Conservation (phyloP, 2,113 vertebrate species). For the Herpetotheres cachinnans region DNA sequence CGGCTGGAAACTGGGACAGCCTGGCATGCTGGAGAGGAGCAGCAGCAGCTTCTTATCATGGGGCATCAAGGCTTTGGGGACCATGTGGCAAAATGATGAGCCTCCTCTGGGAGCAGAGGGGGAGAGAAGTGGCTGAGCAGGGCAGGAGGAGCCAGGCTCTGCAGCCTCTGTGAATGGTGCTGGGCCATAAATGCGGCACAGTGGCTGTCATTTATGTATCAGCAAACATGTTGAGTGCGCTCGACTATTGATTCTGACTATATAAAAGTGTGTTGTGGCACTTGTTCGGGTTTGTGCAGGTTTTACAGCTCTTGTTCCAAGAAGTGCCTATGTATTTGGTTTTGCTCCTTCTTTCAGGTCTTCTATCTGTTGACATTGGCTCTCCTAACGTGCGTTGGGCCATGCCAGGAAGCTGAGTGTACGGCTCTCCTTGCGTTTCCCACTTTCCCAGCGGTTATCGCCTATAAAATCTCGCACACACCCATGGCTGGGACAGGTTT, state of each 20-base stretch:
- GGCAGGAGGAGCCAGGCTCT: not conserved
- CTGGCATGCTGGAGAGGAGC: not conserved
- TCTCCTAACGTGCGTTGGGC: conserved; percentile 17
- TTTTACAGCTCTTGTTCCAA: conserved; percentile 68
- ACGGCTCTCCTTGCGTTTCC: not conserved
- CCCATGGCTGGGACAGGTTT: not conserved
- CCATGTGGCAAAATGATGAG: rapidly evolving
- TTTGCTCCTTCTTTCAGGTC: conserved; percentile 60
- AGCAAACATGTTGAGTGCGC: conserved; percentile 42
- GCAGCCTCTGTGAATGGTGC: not conserved
- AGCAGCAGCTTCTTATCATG: not conserved
- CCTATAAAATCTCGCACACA: not conserved
- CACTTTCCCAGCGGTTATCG: not conserved
- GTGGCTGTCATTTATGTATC: conserved; percentile 37
- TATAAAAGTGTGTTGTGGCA: conserved; percentile 47
- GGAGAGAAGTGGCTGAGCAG: not conserved
- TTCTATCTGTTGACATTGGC: conserved; percentile 69
- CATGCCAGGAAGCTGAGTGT: conserved; percentile 37
- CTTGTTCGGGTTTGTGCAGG: conserved; percentile 59
- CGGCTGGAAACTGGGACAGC: rapidly evolving
- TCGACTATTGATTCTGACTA: conserved; percentile 32
- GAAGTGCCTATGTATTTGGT: conserved; percentile 61
- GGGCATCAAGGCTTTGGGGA: not conserved
- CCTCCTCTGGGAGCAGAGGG: not conserved
- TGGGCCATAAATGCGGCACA: not conserved